These are phyloP conservation scores for Pocillopora meandrina DNA, from an alignment of 92 coral and sea anemone species.

Conservation along the genomic window DNA sequence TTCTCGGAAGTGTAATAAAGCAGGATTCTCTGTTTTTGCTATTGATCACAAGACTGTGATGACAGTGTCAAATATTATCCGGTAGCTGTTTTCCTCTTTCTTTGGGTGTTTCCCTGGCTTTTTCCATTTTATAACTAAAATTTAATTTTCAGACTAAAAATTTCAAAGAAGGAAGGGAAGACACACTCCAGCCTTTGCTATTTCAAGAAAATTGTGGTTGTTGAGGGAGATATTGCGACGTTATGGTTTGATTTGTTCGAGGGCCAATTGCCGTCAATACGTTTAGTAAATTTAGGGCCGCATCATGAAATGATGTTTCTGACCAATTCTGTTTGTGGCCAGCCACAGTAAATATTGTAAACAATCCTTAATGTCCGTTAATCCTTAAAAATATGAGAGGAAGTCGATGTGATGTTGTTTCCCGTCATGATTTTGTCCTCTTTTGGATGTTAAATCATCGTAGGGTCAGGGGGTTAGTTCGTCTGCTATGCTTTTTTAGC, in stretches of 20 bases:
- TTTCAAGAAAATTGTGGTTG: neutral
- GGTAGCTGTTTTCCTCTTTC: neutral
- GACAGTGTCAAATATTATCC: neutral
- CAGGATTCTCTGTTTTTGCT: neutral
- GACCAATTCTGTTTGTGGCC: neutral
- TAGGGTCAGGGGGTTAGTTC: no score
- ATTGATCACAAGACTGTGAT: neutral
- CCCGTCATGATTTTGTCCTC: neutral
- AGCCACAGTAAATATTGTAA: neutral
- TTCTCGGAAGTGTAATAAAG: neutral
- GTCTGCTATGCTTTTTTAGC: no score
- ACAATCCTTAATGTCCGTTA: constrained; percentile 7
- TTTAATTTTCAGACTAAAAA: neutral
- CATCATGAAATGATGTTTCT: neutral
- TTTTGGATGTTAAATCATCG: no score
- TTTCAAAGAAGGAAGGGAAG: neutral
- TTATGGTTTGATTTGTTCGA: neutral
- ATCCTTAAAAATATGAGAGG: constrained; percentile 23
- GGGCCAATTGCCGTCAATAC: neutral
- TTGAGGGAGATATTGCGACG: neutral
- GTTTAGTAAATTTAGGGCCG: neutral
- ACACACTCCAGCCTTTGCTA: neutral
- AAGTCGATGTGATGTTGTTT: constrained; percentile 3
- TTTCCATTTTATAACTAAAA: neutral
- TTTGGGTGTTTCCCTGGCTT: neutral